These are phyloP conservation scores for Phasia obesa DNA, from an alignment of 2,888 invertebrate genomes.

Conservation along the genomic window DNA sequence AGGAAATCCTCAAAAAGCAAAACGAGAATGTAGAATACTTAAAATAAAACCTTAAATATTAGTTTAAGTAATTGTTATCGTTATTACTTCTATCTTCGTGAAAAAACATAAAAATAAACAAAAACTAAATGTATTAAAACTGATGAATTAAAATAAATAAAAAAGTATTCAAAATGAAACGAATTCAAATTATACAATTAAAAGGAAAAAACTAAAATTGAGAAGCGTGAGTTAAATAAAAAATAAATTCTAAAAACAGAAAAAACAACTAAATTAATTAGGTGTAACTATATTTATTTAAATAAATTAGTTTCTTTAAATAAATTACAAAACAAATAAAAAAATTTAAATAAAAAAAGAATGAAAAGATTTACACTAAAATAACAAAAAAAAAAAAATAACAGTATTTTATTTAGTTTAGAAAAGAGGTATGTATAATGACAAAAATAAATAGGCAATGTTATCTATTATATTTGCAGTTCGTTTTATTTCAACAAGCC, in stretches of 20 bases:
- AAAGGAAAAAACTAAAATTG: constrained; percentile 28
- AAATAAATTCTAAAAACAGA: constrained; percentile 53
- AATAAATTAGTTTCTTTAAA: constrained; percentile 74
- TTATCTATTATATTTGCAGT: too few relatives aligned
- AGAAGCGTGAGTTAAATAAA: constrained; percentile 33
- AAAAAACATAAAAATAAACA: constrained; percentile 38
- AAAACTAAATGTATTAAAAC: constrained; percentile 52
- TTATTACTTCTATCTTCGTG: constrained; percentile 60
- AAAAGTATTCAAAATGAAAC: constrained; percentile 52
- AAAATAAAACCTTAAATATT: constrained; percentile 56
- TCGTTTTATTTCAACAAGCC: too few relatives aligned
- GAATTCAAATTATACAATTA: constrained; percentile 63
- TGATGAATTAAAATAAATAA: constrained; percentile 23
- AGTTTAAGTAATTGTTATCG: constrained; percentile 68
- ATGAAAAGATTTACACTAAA: constrained; percentile 66
- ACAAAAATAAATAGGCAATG: too few relatives aligned
- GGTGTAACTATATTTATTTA: constrained; percentile 73
- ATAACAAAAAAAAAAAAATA: constrained; percentile 43
- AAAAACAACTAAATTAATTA: constrained; percentile 67
- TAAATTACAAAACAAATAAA: constrained; percentile 69
- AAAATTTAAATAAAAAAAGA: constrained; percentile 39
- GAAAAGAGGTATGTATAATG: background rate
- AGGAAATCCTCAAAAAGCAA: constrained; percentile 46
- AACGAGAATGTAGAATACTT: constrained; percentile 45
- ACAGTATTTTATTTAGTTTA: constrained; percentile 17